Percentiles rank a stretch among this genome's conserved stretches.
phyloP scores from a whole-genome alignment of 2,888 invertebrate species.

The Agonum fuliginosum region DNA sequence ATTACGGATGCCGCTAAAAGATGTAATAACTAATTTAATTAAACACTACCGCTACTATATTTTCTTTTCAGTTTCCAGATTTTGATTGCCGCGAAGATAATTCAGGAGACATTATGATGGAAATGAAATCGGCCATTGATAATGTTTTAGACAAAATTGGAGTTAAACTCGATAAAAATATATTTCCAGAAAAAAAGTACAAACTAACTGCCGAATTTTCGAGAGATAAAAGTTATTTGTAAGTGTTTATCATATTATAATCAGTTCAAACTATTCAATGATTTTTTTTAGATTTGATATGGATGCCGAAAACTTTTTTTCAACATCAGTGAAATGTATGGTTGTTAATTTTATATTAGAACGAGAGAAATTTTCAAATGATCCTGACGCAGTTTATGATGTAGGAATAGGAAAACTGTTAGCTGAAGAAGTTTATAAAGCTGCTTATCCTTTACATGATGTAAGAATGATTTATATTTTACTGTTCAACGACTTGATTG shows the following conservation, averaged over 20 bases:
- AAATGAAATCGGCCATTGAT: slow-evolving; percentile 72
- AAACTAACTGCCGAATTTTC: slow-evolving; percentile 82
- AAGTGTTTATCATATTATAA: slow-evolving; percentile 70
- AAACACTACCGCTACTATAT: background rate
- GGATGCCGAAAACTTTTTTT: slow-evolving; percentile 81
- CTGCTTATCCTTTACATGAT: slow-evolving; percentile 86
- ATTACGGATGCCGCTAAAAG: slow-evolving; percentile 84
- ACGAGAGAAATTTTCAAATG: slow-evolving; percentile 79
- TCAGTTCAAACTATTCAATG: too few relatives aligned
- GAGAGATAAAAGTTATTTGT: slow-evolving; percentile 83
- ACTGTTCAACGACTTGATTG: slow-evolving; percentile 57
- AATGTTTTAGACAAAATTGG: slow-evolving; percentile 75
- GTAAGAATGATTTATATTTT: slow-evolving; percentile 74
- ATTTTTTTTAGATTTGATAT: slow-evolving; percentile 78
- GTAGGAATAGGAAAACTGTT: slow-evolving; percentile 82
- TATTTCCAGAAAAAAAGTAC: slow-evolving; percentile 79
- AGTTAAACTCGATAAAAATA: slow-evolving; percentile 74
- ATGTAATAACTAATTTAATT: too few relatives aligned
- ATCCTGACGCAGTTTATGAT: slow-evolving; percentile 73
- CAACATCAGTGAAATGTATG: slow-evolving; percentile 78
- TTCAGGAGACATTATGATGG: slow-evolving; percentile 70
- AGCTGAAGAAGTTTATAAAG: slow-evolving; percentile 79
- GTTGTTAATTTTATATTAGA: slow-evolving; percentile 86
- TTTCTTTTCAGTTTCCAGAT: slow-evolving; percentile 47
- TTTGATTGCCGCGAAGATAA: slow-evolving; percentile 62